phyloP scores from a whole-genome alignment of 2,888 invertebrate genomes.

The Sturmia bella region DNA sequence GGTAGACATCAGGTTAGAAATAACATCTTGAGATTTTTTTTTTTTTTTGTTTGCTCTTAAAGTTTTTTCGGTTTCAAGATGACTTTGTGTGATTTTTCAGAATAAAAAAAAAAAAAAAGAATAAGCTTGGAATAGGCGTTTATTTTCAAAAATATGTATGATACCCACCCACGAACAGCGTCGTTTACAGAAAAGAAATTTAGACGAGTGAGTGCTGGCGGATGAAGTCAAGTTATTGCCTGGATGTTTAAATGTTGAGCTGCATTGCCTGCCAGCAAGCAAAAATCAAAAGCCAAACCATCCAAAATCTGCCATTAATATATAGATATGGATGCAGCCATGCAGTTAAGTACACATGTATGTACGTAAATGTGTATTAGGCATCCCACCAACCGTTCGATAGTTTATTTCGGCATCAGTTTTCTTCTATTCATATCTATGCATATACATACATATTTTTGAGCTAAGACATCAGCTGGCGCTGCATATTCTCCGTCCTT shows the following conservation, averaged over 20 bases:
- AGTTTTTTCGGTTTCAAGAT: slow-evolving; percentile 45
- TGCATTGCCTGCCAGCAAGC: slow-evolving; percentile 56
- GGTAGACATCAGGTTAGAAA: slow-evolving; percentile 64
- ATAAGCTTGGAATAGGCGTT: slow-evolving; percentile 77
- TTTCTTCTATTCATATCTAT: slow-evolving; percentile 62
- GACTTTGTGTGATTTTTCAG: slow-evolving; percentile 63
- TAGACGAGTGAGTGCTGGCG: slow-evolving; percentile 47
- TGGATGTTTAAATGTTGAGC: slow-evolving; percentile 52
- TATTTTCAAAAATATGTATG: slow-evolving; percentile 80
- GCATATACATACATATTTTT: not conserved
- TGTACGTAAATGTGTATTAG: not conserved
- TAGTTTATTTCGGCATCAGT: not conserved
- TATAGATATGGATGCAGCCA: not conserved
- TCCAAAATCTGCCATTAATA: slow-evolving; percentile 37
- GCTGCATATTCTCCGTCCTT: slow-evolving; percentile 12
- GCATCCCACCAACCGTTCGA: slow-evolving; percentile 7
- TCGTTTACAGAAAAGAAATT: slow-evolving; percentile 61
- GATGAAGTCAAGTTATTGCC: slow-evolving; percentile 57
- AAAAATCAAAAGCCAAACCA: slow-evolving; percentile 22
- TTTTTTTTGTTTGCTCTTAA: slow-evolving; percentile 3
- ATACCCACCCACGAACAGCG: slow-evolving; percentile 80
- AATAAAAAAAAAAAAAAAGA: slow-evolving; percentile 50
- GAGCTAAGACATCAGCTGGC: slow-evolving; percentile 51
- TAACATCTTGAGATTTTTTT: slow-evolving; percentile 59
- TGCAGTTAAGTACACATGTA: not conserved